Conservation (phyloP, 2,888 invertebrate species). For the Podabrus alpinus region DNA sequence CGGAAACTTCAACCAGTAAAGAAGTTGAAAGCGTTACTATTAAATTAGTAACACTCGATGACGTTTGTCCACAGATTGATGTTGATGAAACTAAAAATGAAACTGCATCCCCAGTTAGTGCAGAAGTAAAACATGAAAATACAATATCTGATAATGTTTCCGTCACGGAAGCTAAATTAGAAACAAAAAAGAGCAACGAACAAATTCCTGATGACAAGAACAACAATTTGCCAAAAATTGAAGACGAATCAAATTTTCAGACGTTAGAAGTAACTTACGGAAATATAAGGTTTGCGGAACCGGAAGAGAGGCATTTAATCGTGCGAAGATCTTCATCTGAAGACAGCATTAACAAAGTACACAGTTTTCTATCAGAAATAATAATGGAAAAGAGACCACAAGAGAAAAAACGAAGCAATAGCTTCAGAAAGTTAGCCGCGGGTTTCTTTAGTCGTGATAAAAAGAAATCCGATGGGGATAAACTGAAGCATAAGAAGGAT, state of each 20-base stretch:
- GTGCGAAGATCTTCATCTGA: constrained; percentile 44
- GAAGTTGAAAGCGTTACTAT: background rate
- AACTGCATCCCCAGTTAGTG: background rate
- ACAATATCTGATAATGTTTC: background rate
- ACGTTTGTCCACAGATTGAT: background rate
- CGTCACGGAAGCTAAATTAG: background rate
- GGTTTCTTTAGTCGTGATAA: constrained; percentile 49
- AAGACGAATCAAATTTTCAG: background rate
- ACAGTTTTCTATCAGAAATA: constrained; percentile 46
- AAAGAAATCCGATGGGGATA: constrained; percentile 49
- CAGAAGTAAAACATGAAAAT: constrained; percentile 9
- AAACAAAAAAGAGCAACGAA: background rate
- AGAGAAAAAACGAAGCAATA: constrained; percentile 50
- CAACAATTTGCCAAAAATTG: background rate
- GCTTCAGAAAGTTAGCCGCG: constrained; percentile 48
- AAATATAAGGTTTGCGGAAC: constrained; percentile 32
- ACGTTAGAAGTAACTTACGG: constrained; percentile 11
- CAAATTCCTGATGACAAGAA: background rate
- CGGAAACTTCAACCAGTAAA: background rate
- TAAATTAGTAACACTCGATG: background rate
- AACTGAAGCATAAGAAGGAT: constrained; percentile 42
- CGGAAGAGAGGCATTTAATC: constrained; percentile 37
- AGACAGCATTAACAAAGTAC: constrained; percentile 47
- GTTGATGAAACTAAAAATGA: background rate
- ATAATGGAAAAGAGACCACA: constrained; percentile 46